Percentiles rank a stretch among this genome's conserved stretches.
Conservation (phyloP, 2,888 invertebrate species). For the Caradrina kadenii region DNA sequence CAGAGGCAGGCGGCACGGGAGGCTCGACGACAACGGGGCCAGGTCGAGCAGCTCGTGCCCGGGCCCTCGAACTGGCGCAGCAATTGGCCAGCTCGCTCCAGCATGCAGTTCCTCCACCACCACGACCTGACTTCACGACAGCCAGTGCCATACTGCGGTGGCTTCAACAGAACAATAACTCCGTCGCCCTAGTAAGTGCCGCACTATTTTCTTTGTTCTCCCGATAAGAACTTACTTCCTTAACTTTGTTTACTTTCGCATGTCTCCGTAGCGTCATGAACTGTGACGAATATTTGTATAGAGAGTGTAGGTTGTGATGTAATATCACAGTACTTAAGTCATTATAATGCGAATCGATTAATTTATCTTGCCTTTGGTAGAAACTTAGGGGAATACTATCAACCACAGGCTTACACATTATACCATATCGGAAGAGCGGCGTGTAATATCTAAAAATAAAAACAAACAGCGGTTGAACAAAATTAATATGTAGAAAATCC, state of each 20-base stretch:
- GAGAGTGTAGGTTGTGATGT: constrained; percentile 8
- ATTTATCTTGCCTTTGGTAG: background rate
- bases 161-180: constrained; percentile 91
- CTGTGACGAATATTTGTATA: background rate
- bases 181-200: constrained; percentile 83
- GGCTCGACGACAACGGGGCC: constrained; percentile 75
- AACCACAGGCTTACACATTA: background rate
- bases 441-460: background rate
- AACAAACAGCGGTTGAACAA: background rate
- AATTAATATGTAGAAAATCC: background rate
- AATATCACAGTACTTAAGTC: constrained; percentile 3
- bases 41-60: constrained; percentile 86
- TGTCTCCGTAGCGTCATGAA: constrained; percentile 20
- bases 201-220: constrained; percentile 26
- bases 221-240: constrained; percentile 28
- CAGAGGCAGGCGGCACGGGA: constrained; percentile 83
- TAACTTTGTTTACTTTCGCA: constrained; percentile 37
- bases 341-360: no score
- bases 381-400: constrained; percentile 3
- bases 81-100: constrained; percentile 92
- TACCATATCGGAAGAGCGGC: background rate
- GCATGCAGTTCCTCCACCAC: constrained; percentile 91
- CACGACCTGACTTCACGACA: constrained; percentile 92
- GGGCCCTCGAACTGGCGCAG: constrained; percentile 92
- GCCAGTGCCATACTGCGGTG: constrained; percentile 92